Evolutionary conservation across 2,113 vertebrate genomes (phyloP), one percentile per base, ranked within the genome.

Genomic region (Geococcyx californianus): DNA sequence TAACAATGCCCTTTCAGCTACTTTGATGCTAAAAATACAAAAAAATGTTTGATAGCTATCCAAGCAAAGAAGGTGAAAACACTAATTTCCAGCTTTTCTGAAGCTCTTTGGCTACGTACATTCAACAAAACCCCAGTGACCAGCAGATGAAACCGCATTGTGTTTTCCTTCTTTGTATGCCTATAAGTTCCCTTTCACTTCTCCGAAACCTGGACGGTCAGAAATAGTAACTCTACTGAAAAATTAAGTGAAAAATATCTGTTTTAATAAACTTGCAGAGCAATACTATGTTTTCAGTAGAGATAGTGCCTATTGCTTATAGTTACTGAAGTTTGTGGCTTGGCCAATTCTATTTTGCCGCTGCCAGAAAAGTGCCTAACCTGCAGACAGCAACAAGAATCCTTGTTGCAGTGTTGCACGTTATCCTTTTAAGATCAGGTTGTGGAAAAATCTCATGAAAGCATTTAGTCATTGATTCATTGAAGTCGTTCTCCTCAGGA

Each of bases 1-100:
- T 93, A 97, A 97, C 95, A 97, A 97, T 97, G 94, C 60, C 62
- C 74, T 93, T 97, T 88, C 85, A 94, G 89, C 77, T 72, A 93
- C 95, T 97, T 97, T 97, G 96, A 97, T 97, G 95, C 95, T 97
- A 97, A 97, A 97, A 97, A 93, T 94, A 96, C 73, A 66, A 96
- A 73, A 66, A 89, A 80, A 96, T 93, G 77, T 96, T 97, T 97
- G 95, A 97, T 96, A 91, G 79, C 63, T 89, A 52, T 96, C 95
- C 95, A 97, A 91, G 81, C 77, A 80, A 91, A 94, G 88, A 96
- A 97, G 95, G 97, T 97, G 94, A 97, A 97, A 97, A 96, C 95
- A 95, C 90, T 81, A 84, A 96, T 97, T 96, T 97, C 96, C 96
- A 96, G 84, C 68, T 97, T 97, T 96, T 95, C 86, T 96, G 88